Evolutionary conservation across 1,140 invertebrate species (phyloP), one percentile per base, ranked within the genome.

Genomic region (Sesamia nonagrioides): DNA sequence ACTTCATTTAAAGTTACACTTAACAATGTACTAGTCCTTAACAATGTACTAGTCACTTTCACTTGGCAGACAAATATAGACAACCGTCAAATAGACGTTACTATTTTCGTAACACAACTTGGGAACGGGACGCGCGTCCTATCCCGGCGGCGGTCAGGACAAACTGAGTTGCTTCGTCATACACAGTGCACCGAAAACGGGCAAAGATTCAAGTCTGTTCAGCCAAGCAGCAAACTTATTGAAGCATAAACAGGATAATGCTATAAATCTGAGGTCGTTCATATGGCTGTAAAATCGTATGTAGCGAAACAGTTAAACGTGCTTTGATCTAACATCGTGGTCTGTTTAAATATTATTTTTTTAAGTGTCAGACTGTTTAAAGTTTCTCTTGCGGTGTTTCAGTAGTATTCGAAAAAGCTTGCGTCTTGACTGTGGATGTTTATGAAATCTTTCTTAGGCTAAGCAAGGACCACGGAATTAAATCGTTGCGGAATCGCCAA

Each of bases 221-320:
- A 84, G 77, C 79, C 82, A 87, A 83, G 84, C 86, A 85, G 78
- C 76, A 80, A 85, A 88, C 71, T 86, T 84, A 84, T 81, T 83
- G 83, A 85, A 82, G 85, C 85, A 82, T 89, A 86, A 85, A 88
- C 82, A 82, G 84, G 85, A 87, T 86, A 86, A 86, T 84, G 83
- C 83, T 79, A 79, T 86, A 86, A 87, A 86, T 85, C 85, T 82
- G 79, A 83, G 85, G 80, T 83, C 76, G 79, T 79, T 88, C 83
- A 84, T 84, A 84, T 88, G 79, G 77, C 48, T 18, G 52, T 76
- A 74, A 52, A 61, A 21, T 58, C 69, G 71, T 78, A 58, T 52
- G 61, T 76, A 74, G 60, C 68, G 27, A 79, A 74, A 69, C 60
- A 72, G 48, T 71, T 33, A 76, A 71, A 71, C 63, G 71, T 71